Percentiles rank a stretch among this genome's conserved stretches.
phyloP scores from a whole-genome alignment of 2,113 vertebrate species.

The Struthio camelus region DNA sequence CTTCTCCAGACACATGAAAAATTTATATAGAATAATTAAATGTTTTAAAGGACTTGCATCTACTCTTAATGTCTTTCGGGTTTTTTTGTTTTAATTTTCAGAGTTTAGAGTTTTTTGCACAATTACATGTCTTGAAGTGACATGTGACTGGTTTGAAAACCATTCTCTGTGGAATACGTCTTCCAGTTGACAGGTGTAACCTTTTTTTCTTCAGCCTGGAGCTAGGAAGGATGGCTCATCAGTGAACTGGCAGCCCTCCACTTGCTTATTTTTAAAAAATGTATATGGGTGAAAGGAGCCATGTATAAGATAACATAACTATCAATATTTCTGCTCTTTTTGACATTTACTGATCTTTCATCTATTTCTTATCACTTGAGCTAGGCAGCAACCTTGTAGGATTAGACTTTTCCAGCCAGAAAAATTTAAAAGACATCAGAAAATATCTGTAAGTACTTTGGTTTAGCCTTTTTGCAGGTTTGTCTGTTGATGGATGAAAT shows the following conservation, averaged over 20 bases:
- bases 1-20: neutral
- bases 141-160: neutral
- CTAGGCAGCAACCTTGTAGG: neutral
- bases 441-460: neutral
- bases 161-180: neutral
- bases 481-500: neutral
- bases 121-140: neutral
- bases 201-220: slow-evolving; percentile 10
- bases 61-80: neutral
- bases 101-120: neutral
- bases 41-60: neutral
- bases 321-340: neutral
- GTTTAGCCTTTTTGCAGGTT: neutral
- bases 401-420: neutral
- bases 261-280: neutral
- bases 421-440: neutral
- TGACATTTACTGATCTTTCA: neutral
- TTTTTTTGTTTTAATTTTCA: neutral
- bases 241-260: neutral
- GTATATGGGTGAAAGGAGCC: neutral
- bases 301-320: neutral
- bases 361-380: neutral
- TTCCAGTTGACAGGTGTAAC: neutral
- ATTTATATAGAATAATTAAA: neutral
- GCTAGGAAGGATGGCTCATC: neutral